phyloP scores from a whole-genome alignment of 2,888 invertebrate species.

The Proisotoma minuta region DNA sequence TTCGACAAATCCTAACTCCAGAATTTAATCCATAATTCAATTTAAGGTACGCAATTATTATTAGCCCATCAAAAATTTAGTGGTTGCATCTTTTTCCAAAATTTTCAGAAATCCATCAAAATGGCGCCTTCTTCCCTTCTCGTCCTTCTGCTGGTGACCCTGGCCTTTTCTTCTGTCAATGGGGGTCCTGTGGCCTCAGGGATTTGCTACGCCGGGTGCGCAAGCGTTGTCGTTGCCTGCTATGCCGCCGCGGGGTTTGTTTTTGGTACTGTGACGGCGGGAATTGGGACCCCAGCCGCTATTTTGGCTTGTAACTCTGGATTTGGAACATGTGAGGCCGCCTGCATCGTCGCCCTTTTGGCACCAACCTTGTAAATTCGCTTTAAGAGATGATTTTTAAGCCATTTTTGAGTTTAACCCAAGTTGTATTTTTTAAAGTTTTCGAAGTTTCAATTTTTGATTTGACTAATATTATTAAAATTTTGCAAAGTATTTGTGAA shows the following conservation, averaged over 20 bases:
- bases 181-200: background rate
- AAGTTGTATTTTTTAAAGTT: too few species aligned
- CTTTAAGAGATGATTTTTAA: too few species aligned
- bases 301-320: slow-evolving; percentile 35
- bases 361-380: slow-evolving; percentile 24
- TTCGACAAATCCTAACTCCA: too few species aligned
- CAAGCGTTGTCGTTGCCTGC: slow-evolving; percentile 32
- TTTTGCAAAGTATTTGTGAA: too few species aligned
- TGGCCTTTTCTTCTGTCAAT: background rate
- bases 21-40: too few species aligned
- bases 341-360: slow-evolving; percentile 25
- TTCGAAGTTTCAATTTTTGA: too few species aligned
- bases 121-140: background rate
- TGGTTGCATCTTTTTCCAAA: too few species aligned
- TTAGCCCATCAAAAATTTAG: too few species aligned
- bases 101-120: too few species aligned
- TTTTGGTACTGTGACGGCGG: slow-evolving; percentile 37
- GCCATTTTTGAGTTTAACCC: too few species aligned
- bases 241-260: slow-evolving; percentile 30
- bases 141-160: background rate
- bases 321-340: slow-evolving; percentile 32
- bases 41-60: too few species aligned
- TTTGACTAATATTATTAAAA: too few species aligned
- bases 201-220: slow-evolving; percentile 40
- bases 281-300: slow-evolving; percentile 31